Evolutionary conservation across 2,888 invertebrate species (phyloP).

Genomic region (Cheilosia impressa): DNA sequence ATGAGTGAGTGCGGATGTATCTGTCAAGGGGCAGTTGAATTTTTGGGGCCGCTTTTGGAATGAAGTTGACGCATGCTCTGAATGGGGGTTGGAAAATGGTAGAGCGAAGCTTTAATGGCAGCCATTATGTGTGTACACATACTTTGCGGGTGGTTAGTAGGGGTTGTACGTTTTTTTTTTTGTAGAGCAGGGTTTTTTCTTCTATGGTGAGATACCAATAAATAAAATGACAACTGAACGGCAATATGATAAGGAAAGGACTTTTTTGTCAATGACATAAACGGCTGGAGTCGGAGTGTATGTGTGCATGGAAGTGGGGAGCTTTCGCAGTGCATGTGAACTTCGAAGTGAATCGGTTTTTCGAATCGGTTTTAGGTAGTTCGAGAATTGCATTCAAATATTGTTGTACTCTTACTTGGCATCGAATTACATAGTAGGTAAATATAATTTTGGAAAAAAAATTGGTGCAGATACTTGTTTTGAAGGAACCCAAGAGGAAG

Average conservation of each 20-base stretch:
- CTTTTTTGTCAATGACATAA: conserved; percentile 69
- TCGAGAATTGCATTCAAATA: too few species aligned
- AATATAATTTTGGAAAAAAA: too few species aligned
- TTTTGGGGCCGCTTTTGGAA: conserved; percentile 20
- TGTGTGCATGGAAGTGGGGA: not conserved
- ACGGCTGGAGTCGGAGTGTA: conserved; percentile 14
- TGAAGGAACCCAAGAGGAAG: too few species aligned
- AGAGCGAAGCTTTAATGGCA: conserved; percentile 61
- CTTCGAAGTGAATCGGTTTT: not conserved
- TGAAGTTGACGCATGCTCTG: conserved; percentile 59
- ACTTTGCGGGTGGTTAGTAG: conserved; percentile 42
- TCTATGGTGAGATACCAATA: conserved; percentile 50
- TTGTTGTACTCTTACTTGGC: too few species aligned
- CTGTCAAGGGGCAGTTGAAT: conserved; percentile 17
- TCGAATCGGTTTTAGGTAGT: too few species aligned
- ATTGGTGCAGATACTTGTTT: too few species aligned
- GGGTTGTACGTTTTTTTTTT: conserved; percentile 49
- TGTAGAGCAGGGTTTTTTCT: conserved; percentile 37
- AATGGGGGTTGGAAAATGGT: not conserved
- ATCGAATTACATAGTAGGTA: too few species aligned
- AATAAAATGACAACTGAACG: conserved; percentile 63
- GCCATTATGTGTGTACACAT: conserved; percentile 51
- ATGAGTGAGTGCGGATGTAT: conserved; percentile 27
- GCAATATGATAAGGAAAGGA: conserved; percentile 64
- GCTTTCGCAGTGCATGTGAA: conserved; percentile 18